Evolutionary conservation across 2,797 vertebrate genomes (phyloP), one percentile per base, ranked within the genome.

Genomic region (Scolopax rusticola): DNA sequence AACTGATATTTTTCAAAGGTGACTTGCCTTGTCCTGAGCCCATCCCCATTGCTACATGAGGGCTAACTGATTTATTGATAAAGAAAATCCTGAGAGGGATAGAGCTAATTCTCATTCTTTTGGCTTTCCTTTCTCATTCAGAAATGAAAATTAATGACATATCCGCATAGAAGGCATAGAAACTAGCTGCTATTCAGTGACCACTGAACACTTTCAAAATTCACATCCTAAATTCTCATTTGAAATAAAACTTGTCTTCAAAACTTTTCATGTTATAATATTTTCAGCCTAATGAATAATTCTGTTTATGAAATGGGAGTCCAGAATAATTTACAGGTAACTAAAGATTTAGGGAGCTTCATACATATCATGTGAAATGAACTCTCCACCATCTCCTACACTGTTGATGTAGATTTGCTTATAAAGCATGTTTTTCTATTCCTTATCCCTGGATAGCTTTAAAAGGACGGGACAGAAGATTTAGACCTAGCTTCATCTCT

Each of bases 251-350:
- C 43, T 80, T 89, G 24, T 59, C 65, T 82, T 95, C 74, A 88
- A 60, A 90, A 79, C 32, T 91, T 88, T 36, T 82, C 40, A 36
- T 13, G 30, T 6, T 60, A 56, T 51, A 90, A 36, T 70, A 68
- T 67, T 89, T 94, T 79, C 48, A 64, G 21, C 33, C 48, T 82
- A 84, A 77, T 88, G 56, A 90, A 95, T 91, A 91, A 88, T 91
- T 93, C 47, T 63, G 7, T 32, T 84, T 87, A 88, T 87, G 53
- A 87, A 91, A 84, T 40, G 36, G 25, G 15, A 54, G 20, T 60
- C 36, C 54, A 88, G 70, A 78, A 78, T 59, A 86, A 56, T 15
- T 81, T 57, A 15, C 27, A 90, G 41, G 45, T 87, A 38, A 54
- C 57, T 69, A 61, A 73, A 83, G 30, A 51, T 89, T 85, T 69